Conservation (phyloP, 2,113 vertebrate species). For the Myanophis thanlyinensis region DNA sequence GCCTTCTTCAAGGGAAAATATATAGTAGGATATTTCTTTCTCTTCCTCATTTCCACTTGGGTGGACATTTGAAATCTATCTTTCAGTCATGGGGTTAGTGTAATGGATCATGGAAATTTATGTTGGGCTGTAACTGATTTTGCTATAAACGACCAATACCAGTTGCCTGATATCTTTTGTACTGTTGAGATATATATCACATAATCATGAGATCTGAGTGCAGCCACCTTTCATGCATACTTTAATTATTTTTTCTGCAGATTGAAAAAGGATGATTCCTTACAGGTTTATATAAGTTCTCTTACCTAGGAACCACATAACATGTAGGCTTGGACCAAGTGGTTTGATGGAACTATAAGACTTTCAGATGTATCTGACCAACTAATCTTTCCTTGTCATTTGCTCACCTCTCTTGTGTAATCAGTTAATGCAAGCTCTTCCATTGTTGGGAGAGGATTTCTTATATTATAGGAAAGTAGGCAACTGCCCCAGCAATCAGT, state of each 20-base stretch:
- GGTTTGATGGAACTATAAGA: too few species aligned
- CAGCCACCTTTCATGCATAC: not conserved
- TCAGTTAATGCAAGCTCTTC: not conserved
- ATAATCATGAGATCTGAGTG: not conserved
- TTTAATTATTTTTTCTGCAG: not conserved
- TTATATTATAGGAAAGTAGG: not conserved
- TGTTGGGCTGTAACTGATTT: not conserved
- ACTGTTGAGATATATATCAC: not conserved
- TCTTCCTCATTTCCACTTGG: not conserved
- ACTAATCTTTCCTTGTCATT: not conserved
- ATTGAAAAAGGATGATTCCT: not conserved
- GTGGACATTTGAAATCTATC: not conserved
- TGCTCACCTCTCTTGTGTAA: not conserved
- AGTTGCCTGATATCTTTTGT: not conserved
- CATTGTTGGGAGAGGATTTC: not conserved
- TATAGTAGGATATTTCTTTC: slow-evolving; percentile 1
- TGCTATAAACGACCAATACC: too few species aligned
- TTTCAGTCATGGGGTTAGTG: not conserved
- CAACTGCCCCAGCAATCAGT: not conserved
- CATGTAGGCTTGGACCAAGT: not conserved
- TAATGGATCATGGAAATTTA: not conserved
- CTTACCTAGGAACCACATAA: not conserved
- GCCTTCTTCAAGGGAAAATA: not conserved
- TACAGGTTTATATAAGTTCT: not conserved
- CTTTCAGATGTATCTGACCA: not conserved